These are phyloP conservation scores for Isichthys henryi DNA, from an alignment of 2,113 vertebrate genomes.

Conservation along the genomic window DNA sequence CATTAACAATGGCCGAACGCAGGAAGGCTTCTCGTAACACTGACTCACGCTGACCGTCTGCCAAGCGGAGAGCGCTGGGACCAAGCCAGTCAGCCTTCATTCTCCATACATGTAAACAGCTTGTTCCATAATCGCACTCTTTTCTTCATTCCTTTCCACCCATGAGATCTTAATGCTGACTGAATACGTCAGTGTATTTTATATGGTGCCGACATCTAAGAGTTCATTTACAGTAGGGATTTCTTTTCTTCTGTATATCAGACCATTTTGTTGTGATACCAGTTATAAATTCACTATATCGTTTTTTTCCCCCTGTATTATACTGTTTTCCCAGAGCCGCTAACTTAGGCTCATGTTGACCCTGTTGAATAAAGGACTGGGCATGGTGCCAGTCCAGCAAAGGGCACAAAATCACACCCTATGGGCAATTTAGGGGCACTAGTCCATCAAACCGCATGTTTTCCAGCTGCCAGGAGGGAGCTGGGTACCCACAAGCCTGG, in stretches of 20 bases:
- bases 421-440: neutral
- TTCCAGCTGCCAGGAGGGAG: neutral
- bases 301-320: neutral
- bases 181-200: neutral
- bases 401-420: neutral
- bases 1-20: neutral
- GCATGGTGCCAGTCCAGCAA: neutral
- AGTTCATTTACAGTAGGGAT: neutral
- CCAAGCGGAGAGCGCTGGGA: neutral
- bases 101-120: neutral
- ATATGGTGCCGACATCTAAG: neutral
- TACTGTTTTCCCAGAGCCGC: neutral
- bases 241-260: neutral
- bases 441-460: neutral
- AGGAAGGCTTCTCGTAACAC: neutral
- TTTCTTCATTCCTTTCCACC: neutral
- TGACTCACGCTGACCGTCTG: neutral
- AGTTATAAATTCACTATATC: neutral
- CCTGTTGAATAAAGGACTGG: neutral
- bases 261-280: neutral
- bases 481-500: neutral
- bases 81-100: neutral
- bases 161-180: neutral
- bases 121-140: neutral
- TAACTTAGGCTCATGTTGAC: neutral